Base-by-base conservation (phyloP, 2,113 vertebrate species). In the Vireo altiloquus region DNA sequence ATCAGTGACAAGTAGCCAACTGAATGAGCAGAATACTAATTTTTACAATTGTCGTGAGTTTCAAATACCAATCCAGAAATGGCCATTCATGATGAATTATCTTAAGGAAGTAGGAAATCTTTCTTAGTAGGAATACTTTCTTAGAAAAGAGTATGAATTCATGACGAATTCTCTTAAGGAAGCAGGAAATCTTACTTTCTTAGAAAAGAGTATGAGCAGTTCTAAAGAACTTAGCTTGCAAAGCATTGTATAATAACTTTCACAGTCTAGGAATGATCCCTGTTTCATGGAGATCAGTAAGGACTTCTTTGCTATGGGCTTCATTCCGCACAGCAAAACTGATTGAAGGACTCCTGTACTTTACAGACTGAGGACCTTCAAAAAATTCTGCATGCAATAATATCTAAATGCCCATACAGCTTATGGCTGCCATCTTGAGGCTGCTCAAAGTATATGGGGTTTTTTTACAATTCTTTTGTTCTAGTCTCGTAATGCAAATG, bases 361-460 rank as follows among this genome's bases (percentile, higher is more conserved):
- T 79, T 60, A 35, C 12, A 57, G 28, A 11, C 22, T 46, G 44
- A 72, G 37, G 16, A 56, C 21, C 11, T 30, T 17, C 5, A 27
- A 53, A 60, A 82, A 69, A 21, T 11, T 17, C 3, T 42, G 16
- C 10, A 12, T 4, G 33, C 42, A 90, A 37, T 6, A 23, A 6
- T 7, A 31, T 13, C 27, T 31, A 39, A 19, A 30, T 12, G 5
- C 27, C 42, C 49, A 27, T 13, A 4, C 22, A 54, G 27, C 14
- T 69, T 79, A 6, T 25, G 35, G 54, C 66, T 95, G 92, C 92
- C 95, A 83, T 46, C 92, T 90, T 25, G 54, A 69, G 93, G 80
- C 76, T 60, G 47, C 28, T 74, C 59, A 24, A 24, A 75, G 47
- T 15, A 77, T 20, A 9, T 23, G 23, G 23, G 5, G 4, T 31